Conservation (phyloP, 2,888 invertebrate genomes). For the Dicyrtomina minuta region DNA sequence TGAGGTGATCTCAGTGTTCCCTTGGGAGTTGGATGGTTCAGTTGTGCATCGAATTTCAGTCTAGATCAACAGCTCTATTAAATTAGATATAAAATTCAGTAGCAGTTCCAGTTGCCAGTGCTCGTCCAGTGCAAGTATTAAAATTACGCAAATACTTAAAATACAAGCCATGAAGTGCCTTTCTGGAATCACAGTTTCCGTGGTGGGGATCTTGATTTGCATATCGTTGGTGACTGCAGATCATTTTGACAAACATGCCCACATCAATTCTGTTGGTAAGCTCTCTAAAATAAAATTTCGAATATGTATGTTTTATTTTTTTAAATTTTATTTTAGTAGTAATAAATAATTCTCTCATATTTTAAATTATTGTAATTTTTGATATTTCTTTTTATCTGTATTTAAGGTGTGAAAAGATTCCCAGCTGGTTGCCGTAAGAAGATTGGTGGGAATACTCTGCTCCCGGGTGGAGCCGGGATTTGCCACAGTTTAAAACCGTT, state of each 20-base stretch:
- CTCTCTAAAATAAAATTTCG: no score
- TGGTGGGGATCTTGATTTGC: neutral
- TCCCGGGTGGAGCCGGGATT: slow-evolving; percentile 43
- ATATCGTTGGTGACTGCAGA: neutral
- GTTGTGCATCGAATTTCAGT: no score
- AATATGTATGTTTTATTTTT: neutral
- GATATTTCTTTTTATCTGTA: neutral
- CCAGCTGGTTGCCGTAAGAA: slow-evolving; percentile 44
- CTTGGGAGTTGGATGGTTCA: neutral
- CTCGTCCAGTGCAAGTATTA: no score
- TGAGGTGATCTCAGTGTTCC: slow-evolving; percentile 8
- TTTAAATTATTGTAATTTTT: neutral
- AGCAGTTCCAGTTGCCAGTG: no score
- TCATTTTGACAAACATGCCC: slow-evolving; percentile 22
- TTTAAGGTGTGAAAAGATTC: slow-evolving; percentile 22
- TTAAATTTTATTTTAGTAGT: neutral
- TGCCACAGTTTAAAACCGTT: slow-evolving; percentile 46
- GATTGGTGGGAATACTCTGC: slow-evolving; percentile 38
- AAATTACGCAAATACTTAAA: no score
- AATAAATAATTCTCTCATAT: neutral
- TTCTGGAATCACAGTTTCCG: neutral
- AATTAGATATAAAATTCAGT: no score
- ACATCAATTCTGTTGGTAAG: slow-evolving; percentile 31
- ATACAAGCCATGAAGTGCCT: neutral
- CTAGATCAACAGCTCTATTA: no score